Base-by-base conservation (phyloP, 2,113 vertebrate genomes). In the Melanostigma gelatinosum region DNA sequence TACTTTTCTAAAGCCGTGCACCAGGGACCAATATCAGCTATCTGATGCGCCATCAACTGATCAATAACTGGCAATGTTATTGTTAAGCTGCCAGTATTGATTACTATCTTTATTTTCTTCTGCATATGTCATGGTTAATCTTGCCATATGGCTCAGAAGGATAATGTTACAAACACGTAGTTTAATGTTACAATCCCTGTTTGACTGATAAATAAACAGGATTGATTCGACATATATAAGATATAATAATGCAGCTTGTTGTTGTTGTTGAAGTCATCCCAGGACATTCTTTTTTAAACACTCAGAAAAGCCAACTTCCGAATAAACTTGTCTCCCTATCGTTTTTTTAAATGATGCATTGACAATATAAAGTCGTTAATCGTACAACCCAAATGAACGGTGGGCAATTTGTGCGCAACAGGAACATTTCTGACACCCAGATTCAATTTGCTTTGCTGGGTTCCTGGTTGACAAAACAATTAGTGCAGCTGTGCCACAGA, bases 381-480 rank as follows among this genome's bases (percentile, higher is more conserved):
- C 20, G 20, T 52, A 52, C 48, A 52, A 52, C 48, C 18, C 18
- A 9, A 22, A 22, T 22, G 50, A 52, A 22, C 20, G 20, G 50
- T 52, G 18, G 50, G 18, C 8, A 52, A 52, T 48, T 18, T 48
- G 46, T 48, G 46, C 46, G 3, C 54, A 68, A 38, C 52, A 63
- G 42, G 29, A 73, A 48, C 50, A 57, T 72, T 75, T 80, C 64
- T 64, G 54, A 86, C 72, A 74, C 38, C 32, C 50, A 85, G 55
- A 79, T 72, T 77, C 11, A 73, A 74, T 89, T 82, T 72, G 68
- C 72, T 78, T 80, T 84, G 73, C 70, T 44, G 77, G 60, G 85
- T 70, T 77, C 62, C 72, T 71, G 66, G 61, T 81, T 83, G 85
- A 88, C 83, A 81, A 85, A 89, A 86, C 82, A 89, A 86, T 92